Evolutionary conservation across 2,797 vertebrate species (phyloP).

Genomic region (Liparis tanakae): DNA sequence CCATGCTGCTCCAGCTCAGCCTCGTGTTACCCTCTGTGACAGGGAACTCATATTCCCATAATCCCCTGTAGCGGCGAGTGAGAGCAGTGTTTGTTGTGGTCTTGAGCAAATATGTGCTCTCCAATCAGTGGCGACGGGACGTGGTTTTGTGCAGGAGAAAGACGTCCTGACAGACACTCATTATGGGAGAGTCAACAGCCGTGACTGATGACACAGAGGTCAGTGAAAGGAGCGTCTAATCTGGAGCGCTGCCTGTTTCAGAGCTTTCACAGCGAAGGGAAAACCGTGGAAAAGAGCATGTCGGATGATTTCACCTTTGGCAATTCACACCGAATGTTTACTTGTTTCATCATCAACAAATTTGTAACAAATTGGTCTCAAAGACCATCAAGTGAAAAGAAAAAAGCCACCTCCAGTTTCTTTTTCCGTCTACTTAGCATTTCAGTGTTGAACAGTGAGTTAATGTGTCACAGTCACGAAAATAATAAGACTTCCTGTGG

Average conservation of each 20-base stretch:
- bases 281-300: conserved; percentile 76
- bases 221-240: conserved; percentile 73
- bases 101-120: conserved; percentile 81
- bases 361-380: conserved; percentile 72
- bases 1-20: conserved; percentile 46
- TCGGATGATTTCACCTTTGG: conserved; percentile 75
- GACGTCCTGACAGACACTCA: conserved; percentile 73
- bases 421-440: conserved; percentile 48
- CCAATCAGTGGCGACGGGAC: conserved; percentile 77
- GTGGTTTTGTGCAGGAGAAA: conserved; percentile 62
- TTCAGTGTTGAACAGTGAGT: conserved; percentile 32
- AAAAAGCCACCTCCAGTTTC: conserved; percentile 42
- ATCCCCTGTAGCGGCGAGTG: conserved; percentile 63
- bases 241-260: conserved; percentile 73
- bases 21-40: conserved; percentile 53
- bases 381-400: conserved; percentile 45
- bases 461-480: conserved; percentile 23
- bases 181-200: conserved; percentile 80
- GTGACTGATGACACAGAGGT: conserved; percentile 82
- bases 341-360: conserved; percentile 76
- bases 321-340: conserved; percentile 64
- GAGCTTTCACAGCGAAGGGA: conserved; percentile 68
- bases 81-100: conserved; percentile 65
- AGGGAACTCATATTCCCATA: conserved; percentile 80
- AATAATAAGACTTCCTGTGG: conserved; percentile 63